Conservation (phyloP, 2,888 invertebrate genomes). For the Gastrophysa polygoni region DNA sequence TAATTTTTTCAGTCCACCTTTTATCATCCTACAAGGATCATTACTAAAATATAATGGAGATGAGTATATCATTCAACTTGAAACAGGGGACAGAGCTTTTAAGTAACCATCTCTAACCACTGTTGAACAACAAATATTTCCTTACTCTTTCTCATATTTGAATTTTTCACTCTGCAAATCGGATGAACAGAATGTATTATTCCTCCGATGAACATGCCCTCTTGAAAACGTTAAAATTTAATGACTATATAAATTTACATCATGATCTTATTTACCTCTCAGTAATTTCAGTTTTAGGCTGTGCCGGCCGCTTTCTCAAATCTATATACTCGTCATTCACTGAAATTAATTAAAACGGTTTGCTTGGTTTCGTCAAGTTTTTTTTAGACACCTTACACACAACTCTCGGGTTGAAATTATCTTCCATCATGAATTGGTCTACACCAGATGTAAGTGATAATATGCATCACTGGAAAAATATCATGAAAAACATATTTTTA, state of each 20-base stretch:
- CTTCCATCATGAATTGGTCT: not conserved
- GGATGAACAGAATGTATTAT: constrained; percentile 15
- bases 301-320: constrained; percentile 27
- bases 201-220: constrained; percentile 9
- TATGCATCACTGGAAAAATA: not conserved
- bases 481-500: not conserved
- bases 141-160: constrained; percentile 32
- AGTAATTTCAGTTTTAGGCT: constrained; percentile 15
- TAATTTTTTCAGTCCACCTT: constrained; percentile 34
- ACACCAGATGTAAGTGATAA: not conserved
- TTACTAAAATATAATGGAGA: constrained; percentile 16
- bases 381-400: constrained; percentile 24
- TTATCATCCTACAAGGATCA: constrained; percentile 32
- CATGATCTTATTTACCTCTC: constrained; percentile 18
- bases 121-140: not conserved
- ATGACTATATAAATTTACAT: not conserved
- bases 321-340: constrained; percentile 39
- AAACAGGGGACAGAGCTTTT: not conserved
- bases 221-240: constrained; percentile 13
- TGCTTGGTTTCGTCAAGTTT: not conserved
- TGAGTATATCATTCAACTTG: not conserved
- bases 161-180: constrained; percentile 23
- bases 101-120: not conserved
- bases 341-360: constrained; percentile 18
- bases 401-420: constrained; percentile 26